Evolutionary conservation across 92 coral and sea anemone species (phyloP).

Genomic region (Palythoa grandiflora): DNA sequence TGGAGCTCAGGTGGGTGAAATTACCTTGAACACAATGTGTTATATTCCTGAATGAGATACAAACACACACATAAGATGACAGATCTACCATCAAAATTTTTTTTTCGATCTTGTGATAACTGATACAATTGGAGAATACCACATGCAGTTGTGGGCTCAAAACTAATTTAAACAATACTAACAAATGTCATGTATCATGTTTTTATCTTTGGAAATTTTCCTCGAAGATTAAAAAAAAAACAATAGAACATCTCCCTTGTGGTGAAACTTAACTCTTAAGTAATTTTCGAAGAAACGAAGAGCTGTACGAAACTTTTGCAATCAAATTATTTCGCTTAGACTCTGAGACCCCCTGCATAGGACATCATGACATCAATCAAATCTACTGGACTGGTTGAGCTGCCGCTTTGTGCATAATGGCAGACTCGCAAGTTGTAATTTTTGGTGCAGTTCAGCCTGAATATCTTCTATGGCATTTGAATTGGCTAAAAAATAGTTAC

Average conservation of each 20-base stretch:
- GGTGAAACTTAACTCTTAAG: not conserved
- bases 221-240: not conserved
- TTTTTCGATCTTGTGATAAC: too few relatives aligned
- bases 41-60: too few relatives aligned
- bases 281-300: not conserved
- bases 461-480: too few relatives aligned
- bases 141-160: too few relatives aligned
- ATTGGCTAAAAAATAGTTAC: not conserved
- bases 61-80: too few relatives aligned
- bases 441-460: not conserved
- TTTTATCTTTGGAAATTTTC: not conserved
- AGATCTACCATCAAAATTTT: too few relatives aligned
- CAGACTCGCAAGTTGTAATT: not conserved
- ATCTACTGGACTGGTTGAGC: not conserved
- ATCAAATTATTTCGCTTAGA: not conserved
- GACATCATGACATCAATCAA: not conserved
- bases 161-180: too few relatives aligned
- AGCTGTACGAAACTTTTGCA: too few relatives aligned
- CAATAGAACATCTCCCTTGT: not conserved
- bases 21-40: too few relatives aligned
- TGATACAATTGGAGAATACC: too few relatives aligned
- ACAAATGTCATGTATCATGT: too few relatives aligned
- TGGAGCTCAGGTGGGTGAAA: too few relatives aligned
- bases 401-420: not conserved
- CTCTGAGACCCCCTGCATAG: not conserved